A percentile compares a stretch with the other conserved stretches of the same genome.
phyloP scores from a whole-genome alignment of 92 coral and sea anemone species.

The Ricordea florida region DNA sequence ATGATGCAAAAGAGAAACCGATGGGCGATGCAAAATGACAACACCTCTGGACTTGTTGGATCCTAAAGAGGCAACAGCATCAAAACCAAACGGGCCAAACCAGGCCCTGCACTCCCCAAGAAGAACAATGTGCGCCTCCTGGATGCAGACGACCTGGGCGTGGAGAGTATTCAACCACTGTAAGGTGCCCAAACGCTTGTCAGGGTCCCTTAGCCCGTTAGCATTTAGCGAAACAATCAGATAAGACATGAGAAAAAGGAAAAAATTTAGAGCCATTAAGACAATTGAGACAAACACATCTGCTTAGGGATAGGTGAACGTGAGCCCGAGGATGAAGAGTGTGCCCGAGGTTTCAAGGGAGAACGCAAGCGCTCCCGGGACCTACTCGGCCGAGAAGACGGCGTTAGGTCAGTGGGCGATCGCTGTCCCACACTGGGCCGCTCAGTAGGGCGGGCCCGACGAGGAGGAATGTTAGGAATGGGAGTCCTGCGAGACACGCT shows the following conservation, averaged over 20 bases:
- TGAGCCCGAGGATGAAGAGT: too few species aligned
- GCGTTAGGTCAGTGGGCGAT: too few species aligned
- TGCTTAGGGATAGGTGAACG: too few species aligned
- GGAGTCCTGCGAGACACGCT: too few species aligned
- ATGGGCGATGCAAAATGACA: conserved; percentile 3
- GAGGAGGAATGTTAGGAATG: too few species aligned
- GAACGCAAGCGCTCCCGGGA: too few species aligned
- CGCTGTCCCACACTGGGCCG: too few species aligned
- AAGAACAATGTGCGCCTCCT: conserved; percentile 2
- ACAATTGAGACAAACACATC: too few species aligned
- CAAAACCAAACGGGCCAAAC: neutral
- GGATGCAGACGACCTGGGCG: neutral
- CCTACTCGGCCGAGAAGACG: too few species aligned
- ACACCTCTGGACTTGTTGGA: conserved; percentile 20
- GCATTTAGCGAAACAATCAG: neutral
- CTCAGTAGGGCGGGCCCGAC: too few species aligned
- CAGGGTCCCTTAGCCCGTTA: neutral
- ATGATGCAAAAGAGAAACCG: neutral
- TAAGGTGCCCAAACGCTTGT: neutral
- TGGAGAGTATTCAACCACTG: neutral
- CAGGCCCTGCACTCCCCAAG: neutral
- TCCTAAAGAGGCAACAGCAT: conserved; percentile 28
- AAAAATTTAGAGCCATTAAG: too few species aligned
- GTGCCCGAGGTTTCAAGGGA: too few species aligned
- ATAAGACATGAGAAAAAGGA: neutral